Base-by-base conservation (phyloP, 2,113 vertebrate species). In the Grus americana region DNA sequence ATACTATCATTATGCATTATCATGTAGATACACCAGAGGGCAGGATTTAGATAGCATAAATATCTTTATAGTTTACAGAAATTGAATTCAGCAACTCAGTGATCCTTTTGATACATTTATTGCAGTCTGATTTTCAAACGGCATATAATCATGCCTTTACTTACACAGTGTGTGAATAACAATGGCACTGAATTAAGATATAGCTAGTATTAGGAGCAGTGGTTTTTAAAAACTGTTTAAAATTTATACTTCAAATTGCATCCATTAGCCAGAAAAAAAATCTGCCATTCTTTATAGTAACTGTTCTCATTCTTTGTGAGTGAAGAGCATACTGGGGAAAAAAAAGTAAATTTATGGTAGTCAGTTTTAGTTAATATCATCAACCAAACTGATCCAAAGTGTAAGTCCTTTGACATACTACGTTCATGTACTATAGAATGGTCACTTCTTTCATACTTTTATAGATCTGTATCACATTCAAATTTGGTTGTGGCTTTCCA, bases 11-110 rank as follows among this genome's bases (percentile, higher is more conserved):
- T 86, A 32, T 74, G 96, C 73, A 50, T 89, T 95, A 81, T 95
- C 87, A 38, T 14, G 32, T 78, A 26, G 84, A n/a, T 71, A 67
- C 95, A 95, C 59, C 93, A 96, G 93, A 93, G 96, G 96, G 95
- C 96, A 96, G 92, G 73, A 61, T 96, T 92, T 95, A 93, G 83
- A 78, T 73, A 78, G 52, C 73, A 58, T 70, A 40, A 84, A 27
- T 65, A 61, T 38, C 27, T 82, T 79, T 57, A 57, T 16, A 36
- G 9, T 4, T 75, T 68, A 34, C 34, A 44, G 44, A 50, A 63
- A 79, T 2, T 72, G 16, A 57, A 83, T 76, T 92, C 62, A 83
- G 79, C 57, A 82, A 6, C 6, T 67, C 29, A 79, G 18, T n/a
- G 16, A 92, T 79, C 40, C 26, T 79, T 93, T 88, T 71, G 44